phyloP scores from a whole-genome alignment of 2,888 invertebrate species.

The Zele albiditarsus region DNA sequence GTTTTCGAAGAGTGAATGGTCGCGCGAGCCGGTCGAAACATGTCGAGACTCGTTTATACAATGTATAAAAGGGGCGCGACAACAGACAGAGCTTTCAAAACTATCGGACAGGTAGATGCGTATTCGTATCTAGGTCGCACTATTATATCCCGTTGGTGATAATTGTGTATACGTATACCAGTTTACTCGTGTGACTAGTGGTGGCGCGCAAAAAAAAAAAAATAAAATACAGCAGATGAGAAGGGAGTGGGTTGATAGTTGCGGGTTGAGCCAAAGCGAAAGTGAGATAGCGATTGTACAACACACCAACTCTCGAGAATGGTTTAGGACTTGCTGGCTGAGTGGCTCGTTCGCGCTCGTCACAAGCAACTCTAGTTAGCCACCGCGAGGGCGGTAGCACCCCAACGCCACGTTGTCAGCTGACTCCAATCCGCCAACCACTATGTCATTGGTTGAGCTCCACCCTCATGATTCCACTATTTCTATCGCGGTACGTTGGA shows the following conservation, averaged over 20 bases:
- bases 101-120: not conserved
- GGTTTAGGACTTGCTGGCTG: conserved; percentile 69
- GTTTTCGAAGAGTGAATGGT: conserved; percentile 37
- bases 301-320: conserved; percentile 30
- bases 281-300: conserved; percentile 17
- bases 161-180: conserved; percentile 31
- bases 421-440: conserved; percentile 59
- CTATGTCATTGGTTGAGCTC: conserved; percentile 67
- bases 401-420: conserved; percentile 69
- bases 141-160: conserved; percentile 49
- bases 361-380: conserved; percentile 63
- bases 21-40: conserved; percentile 25
- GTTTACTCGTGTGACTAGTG: conserved; percentile 15
- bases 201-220: conserved; percentile 11
- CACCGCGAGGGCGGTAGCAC: conserved; percentile 64
- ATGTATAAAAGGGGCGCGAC: conserved; percentile 25
- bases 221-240: not conserved
- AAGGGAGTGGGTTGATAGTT: not conserved
- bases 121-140: conserved; percentile 24
- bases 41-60: conserved; percentile 28
- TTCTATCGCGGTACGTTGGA: conserved; percentile 46
- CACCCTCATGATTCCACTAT: conserved; percentile 55
- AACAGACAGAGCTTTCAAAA: conserved; percentile 30
- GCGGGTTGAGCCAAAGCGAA: conserved; percentile 14
- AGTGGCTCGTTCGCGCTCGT: conserved; percentile 63